Evolutionary conservation across 2,113 vertebrate genomes (phyloP), one percentile per base, ranked within the genome.

Genomic region (Pseudopipra pipra): DNA sequence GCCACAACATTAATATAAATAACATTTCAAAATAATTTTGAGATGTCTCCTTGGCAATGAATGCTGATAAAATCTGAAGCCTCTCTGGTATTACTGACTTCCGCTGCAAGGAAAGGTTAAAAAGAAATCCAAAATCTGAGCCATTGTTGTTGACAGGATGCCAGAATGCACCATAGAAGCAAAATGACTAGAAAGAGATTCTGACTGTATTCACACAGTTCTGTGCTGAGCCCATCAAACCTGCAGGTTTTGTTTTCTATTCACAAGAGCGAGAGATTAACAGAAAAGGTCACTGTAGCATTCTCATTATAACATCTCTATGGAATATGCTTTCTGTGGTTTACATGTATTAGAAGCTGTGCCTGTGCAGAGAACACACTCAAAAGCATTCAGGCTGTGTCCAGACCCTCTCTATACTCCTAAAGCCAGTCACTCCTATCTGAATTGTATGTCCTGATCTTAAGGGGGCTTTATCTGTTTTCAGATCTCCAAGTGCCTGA

Each of bases 21-120:
- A 68, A 68, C 30, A 82, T 75, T 93, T 91, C 39, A 72, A 76
- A 76, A 93, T 22, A 77, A 83, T 55, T 93, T 87, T 80, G 66
- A 62, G 74, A 67, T 73, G 27, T 85, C 20, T 90, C 35, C 56
- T 70, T 68, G n/a, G 62, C 37, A 89, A 62, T 37, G 41, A 94
- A 56, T 76, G 76, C n/a, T 52, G n/a, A 35, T 72, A 73, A 85
- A 62, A 75, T 21, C 44, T 35, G 39, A 87, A 79, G 20, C 14
- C 55, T 66, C 39, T 55, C 30, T 55, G 6, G 19, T 27, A 33
- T 46, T 46, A 80, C 17, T 87, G 63, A 90, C 49, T 93, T 46
- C 20, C 47, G 39, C 21, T 30, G 39, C 54, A 88, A 61, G 63
- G 31, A 88, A 75, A 85, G 6, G 46, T 41, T 13, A 71, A 78